Evolutionary conservation across 2,797 vertebrate genomes (phyloP), one percentile per base, ranked within the genome.

Genomic region (Phoebastria nigripes): DNA sequence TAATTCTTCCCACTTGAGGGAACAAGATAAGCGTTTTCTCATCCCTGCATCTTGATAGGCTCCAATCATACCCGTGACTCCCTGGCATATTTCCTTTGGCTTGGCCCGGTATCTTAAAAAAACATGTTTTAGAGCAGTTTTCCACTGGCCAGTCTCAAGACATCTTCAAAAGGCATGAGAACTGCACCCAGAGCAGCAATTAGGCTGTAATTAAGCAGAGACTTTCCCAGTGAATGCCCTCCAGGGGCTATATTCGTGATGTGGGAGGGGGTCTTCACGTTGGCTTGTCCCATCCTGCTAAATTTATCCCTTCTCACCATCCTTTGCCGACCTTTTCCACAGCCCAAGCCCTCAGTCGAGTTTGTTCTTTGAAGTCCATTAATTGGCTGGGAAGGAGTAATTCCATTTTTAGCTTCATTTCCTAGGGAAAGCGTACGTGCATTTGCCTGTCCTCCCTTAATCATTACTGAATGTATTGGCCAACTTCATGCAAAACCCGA

Each of bases 161-260:
- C 47, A 63, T 61, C 88, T 82, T 89, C 94, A 78, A 46, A 73
- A 93, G 59, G 66, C 66, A 44, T 52, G 82, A 87, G 86, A 91
- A 80, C 77, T 66, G 66, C 37, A 73, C 39, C 59, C 91, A 80
- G 66, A 33, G 46, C 47, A 90, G 73, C 66, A 87, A 94, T 90
- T 73, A 95, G 51, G 22, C n/a, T 73, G 85, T 26, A 90, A 95
- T 90, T 84, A 91, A 89, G 58, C 51, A 82, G 66, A 81, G 58
- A 59, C 10, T 70, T 87, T 79, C 80, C 85, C 78, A 93, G 39
- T 15, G 70, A 70, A 74, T n/a, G 37, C 16, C 52, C 66, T 35
- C 31, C 3, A 70, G 39, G 47, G 77, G 22, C n/a, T 47, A 5
- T 18, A 28, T 42, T 58, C 0, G 0, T 58, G 73, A 70, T 79